Base-by-base conservation (phyloP, 2,797 vertebrate genomes). In the Serranus cabrilla region DNA sequence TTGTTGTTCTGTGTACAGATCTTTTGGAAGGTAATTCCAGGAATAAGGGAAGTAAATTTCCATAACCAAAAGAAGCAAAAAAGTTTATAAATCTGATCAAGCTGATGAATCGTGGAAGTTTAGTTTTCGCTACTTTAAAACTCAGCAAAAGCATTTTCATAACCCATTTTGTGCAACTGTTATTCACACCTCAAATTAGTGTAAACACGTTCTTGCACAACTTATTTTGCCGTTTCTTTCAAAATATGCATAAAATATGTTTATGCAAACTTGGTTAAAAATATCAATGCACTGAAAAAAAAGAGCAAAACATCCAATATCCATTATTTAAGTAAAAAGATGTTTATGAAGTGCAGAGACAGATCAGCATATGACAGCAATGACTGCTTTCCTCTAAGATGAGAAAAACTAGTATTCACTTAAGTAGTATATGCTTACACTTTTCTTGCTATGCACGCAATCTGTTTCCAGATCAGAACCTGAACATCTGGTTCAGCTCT, bases 401-500 rank as follows among this genome's bases (percentile, higher is more conserved):
- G 9, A 7, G 31, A 50, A 55, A 57, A 25, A n/a, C 1, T 43
- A 65, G 47, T 16, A 46, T 51, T 64, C 6, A 18, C 18, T 43
- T 10, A 54, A 2, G 5, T 17, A 34, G 34, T 21, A 34, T 8
- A 42, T 21, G 1, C 14, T 25, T 65, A 21, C 1, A 45, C 17
- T 50, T 76, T 43, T 64, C 59, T 70, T 43, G 4, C 25, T 47
- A 42, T 54, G 55, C 47, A 51, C 2, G 0, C 16, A 2, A 46
- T 56, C 46, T 52, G 47, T 71, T 76, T 64, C 70, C 3, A 74
- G 12, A 79, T 74, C 51, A 67, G 42, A 85, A 68, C 71, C 47
- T 71, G 51, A 83, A 89, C 82, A 87, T 84, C 81, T 91, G 81
- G 59, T 88, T 86, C 67, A 76, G 49, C 57, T 49, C 71, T 87